Percentiles rank a stretch among this genome's conserved stretches.
These are phyloP conservation scores for Nomada lathburiana DNA, from an alignment of 2,888 invertebrate genomes.

Conservation along the genomic window DNA sequence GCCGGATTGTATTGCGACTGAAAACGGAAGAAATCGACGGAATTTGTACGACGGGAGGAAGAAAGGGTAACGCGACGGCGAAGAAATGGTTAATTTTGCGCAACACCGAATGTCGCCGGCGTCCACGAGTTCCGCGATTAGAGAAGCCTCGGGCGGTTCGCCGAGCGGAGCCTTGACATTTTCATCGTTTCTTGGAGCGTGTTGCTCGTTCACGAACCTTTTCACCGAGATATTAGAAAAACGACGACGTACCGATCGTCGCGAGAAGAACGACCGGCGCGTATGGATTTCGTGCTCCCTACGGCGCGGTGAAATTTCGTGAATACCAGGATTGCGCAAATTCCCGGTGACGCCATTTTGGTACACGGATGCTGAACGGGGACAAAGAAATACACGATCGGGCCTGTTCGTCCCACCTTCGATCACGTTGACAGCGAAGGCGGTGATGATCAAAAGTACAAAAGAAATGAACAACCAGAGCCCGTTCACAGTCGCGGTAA, in stretches of 20 bases:
- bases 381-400: too few relatives aligned
- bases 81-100: conserved; percentile 37
- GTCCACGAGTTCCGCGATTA: conserved; percentile 47
- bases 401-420: too few relatives aligned
- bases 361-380: too few relatives aligned
- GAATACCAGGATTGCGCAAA: not conserved
- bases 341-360: too few relatives aligned
- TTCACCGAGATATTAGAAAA: conserved; percentile 3
- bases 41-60: not conserved
- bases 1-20: not conserved
- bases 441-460: too few relatives aligned
- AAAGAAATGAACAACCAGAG: too few relatives aligned
- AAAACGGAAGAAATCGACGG: not conserved
- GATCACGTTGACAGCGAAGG: too few relatives aligned
- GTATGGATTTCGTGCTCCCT: not conserved
- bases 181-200: conserved; percentile 43
- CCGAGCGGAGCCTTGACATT: conserved; percentile 56
- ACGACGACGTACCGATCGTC: not conserved
- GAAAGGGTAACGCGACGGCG: not conserved
- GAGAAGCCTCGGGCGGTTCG: conserved; percentile 31
- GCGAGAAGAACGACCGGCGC: not conserved
- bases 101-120: conserved; percentile 20
- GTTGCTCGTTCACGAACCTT: conserved; percentile 22
- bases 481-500: too few relatives aligned
- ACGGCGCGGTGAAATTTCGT: not conserved